Base-by-base conservation (phyloP, 2,888 invertebrate genomes). In the Monopis laevigella region DNA sequence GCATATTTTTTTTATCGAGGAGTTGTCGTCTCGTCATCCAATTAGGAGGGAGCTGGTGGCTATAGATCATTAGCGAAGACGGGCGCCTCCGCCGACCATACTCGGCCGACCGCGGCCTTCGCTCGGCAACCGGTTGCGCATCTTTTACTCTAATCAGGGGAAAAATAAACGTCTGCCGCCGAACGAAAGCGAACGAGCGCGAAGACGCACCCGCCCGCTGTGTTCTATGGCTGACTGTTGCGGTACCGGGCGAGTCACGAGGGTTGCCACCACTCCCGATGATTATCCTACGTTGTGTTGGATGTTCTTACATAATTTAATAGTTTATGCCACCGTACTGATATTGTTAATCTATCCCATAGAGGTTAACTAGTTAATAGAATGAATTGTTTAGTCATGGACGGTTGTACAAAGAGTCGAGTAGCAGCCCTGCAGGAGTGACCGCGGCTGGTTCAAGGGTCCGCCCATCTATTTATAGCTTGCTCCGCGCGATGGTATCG, bases 101-200 rank as follows among this genome's bases (percentile, higher is more conserved):
- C 54, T 36, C 46, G 57, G 29, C 68, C 62, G 62, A 62, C 57
- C 59, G 61, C 71, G 75, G 65, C 75, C 77, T 78, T 75, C 73
- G 70, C 60, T 50, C 57, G 57, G 53, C 59, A 65, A 80, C 78
- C 77, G 77, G 77, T 80, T 74, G 70, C 58, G 65, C 75, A 70
- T 77, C 74, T 74, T 71, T 70, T 71, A 66, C 74, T 75, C 73
- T 74, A 77, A 78, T 77, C 78, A 72, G 63, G 63, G 61, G 63
- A 53, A 65, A 70, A n/a, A n/a, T n/a, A 75, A 75, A 75, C 69
- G 62, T 66, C 65, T 55, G 62, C 58, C 8, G 53, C 61, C 59
- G 55, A 58, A 61, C 65, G 63, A 65, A 65, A 66, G 65, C 72
- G 56, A 70, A 72, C 62, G 69, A 75, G 74, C 73, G 69, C 67